Percentiles rank a stretch among this genome's conserved stretches.
Conservation (phyloP, 92 coral and sea anemone genomes). For the Phenganax marumi region DNA sequence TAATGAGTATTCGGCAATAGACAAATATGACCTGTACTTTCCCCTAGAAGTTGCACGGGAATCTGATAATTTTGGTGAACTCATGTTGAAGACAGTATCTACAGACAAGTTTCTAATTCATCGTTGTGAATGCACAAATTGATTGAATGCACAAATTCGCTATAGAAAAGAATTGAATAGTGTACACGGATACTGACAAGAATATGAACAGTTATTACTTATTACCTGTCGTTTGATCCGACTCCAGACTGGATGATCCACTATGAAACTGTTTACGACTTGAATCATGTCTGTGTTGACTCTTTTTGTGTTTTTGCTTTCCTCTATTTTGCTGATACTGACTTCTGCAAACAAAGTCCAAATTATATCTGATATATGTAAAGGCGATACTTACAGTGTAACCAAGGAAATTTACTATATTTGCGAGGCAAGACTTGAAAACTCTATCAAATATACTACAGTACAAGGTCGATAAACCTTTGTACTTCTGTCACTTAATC, state of each 20-base stretch:
- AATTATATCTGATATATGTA: background rate
- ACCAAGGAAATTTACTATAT: too few species aligned
- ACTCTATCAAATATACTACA: too few species aligned
- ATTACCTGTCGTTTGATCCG: constrained; percentile 57
- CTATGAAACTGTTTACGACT: constrained; percentile 50
- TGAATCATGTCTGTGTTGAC: constrained; percentile 50
- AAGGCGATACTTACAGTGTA: background rate
- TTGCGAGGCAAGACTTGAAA: background rate
- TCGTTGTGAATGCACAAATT: background rate
- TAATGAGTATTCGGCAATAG: background rate
- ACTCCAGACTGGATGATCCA: constrained; percentile 53
- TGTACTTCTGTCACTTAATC: too few species aligned
- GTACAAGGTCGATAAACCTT: too few species aligned
- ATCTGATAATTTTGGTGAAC: too few species aligned
- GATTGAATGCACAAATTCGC: background rate
- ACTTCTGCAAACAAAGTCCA: constrained; percentile 2
- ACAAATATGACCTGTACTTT: background rate
- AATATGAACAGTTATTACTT: background rate
- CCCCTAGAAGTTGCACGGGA: background rate
- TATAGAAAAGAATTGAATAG: background rate
- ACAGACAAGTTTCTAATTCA: too few species aligned
- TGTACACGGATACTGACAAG: background rate
- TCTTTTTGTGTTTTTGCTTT: constrained; percentile 50
- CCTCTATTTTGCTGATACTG: constrained; percentile 45
- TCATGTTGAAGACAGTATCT: too few species aligned